Conservation (phyloP, 2,888 invertebrate species). For the Dendrolimus houi region DNA sequence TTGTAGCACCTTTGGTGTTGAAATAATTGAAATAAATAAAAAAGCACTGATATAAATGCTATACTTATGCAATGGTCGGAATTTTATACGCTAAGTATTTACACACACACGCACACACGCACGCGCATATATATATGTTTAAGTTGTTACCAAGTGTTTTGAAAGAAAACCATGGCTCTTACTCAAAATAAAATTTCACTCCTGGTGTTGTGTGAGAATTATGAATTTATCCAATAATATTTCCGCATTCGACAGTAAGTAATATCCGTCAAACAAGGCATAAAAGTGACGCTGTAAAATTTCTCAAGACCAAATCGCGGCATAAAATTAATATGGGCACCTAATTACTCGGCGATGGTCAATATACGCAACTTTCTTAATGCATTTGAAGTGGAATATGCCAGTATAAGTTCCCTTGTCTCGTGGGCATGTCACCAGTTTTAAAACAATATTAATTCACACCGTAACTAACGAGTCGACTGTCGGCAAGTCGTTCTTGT, state of each 20-base stretch:
- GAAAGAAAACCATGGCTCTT: too few species aligned
- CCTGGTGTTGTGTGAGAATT: neutral
- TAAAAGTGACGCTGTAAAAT: neutral
- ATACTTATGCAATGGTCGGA: too few species aligned
- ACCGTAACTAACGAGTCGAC: constrained; percentile 51
- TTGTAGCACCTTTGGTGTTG: too few species aligned
- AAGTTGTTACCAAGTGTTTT: too few species aligned
- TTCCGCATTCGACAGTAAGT: neutral
- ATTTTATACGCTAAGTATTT: too few species aligned
- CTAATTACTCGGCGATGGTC: neutral
- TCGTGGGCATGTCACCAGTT: constrained; percentile 20
- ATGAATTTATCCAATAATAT: neutral
- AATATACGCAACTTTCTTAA: neutral
- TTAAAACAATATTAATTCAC: constrained; percentile 58
- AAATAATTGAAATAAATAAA: too few species aligned
- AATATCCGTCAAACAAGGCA: neutral
- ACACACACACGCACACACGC: too few species aligned
- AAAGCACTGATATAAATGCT: too few species aligned
- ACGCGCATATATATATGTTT: too few species aligned
- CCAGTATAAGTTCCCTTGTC: constrained; percentile 7
- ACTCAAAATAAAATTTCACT: neutral
- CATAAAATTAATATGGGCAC: neutral
- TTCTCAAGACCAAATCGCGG: neutral
- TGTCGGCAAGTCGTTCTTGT: constrained; percentile 53
- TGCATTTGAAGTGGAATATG: neutral